Percentiles rank a stretch among this genome's conserved stretches.
Evolutionary conservation across 2,888 invertebrate species (phyloP).

Genomic region (Leistus spinibarbis): DNA sequence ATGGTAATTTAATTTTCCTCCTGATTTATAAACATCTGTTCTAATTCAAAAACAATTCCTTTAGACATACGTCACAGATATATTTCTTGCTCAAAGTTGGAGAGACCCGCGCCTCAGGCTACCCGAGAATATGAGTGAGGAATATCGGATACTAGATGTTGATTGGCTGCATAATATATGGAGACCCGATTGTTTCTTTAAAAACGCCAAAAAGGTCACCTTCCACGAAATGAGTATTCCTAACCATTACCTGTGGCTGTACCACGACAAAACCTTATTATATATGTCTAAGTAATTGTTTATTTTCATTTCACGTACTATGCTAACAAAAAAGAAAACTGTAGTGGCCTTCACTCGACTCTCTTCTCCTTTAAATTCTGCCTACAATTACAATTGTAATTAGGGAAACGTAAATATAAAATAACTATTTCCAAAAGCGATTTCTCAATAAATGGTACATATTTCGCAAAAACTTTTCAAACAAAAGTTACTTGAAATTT

Average conservation of each 20-base stretch:
- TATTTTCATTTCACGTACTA: not conserved
- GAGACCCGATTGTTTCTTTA: slow-evolving; percentile 93
- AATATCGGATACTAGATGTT: slow-evolving; percentile 86
- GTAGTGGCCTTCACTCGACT: too few relatives aligned
- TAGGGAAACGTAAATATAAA: too few relatives aligned
- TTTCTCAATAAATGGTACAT: too few relatives aligned
- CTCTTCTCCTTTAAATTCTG: too few relatives aligned
- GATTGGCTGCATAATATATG: slow-evolving; percentile 91
- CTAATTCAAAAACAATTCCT: slow-evolving; percentile 45
- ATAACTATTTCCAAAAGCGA: too few relatives aligned
- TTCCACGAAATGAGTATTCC: slow-evolving; percentile 96
- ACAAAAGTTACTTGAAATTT: too few relatives aligned
- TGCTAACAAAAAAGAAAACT: not conserved
- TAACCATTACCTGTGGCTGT: slow-evolving; percentile 90
- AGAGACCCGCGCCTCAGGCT: slow-evolving; percentile 84
- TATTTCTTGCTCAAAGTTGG: slow-evolving; percentile 93
- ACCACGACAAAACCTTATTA: slow-evolving; percentile 87
- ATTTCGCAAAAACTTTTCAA: too few relatives aligned
- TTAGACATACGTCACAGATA: slow-evolving; percentile 91
- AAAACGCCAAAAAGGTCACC: slow-evolving; percentile 90
- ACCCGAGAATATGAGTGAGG: slow-evolving; percentile 93
- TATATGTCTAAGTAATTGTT: slow-evolving; percentile 87
- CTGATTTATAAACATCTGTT: not conserved
- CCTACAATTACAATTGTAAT: too few relatives aligned
- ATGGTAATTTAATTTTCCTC: slow-evolving; percentile 67